Conservation (phyloP, 2,888 invertebrate genomes). For the Diadromus collaris region DNA sequence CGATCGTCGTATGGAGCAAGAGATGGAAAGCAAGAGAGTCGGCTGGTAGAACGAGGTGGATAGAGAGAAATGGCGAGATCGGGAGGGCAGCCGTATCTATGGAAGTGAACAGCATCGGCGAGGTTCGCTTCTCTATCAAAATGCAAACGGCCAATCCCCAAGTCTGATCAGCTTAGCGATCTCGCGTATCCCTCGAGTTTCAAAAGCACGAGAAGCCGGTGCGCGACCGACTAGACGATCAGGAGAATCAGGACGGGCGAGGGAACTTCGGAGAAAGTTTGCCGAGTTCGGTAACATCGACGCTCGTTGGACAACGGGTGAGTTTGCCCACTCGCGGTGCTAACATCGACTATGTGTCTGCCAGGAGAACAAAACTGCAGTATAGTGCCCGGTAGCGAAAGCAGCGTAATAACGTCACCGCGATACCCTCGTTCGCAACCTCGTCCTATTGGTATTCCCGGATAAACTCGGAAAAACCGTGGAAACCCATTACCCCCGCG, state of each 20-base stretch:
- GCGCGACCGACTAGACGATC: conserved; percentile 48
- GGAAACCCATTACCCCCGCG: conserved; percentile 37
- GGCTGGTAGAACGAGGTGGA: not conserved
- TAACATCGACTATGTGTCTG: conserved; percentile 41
- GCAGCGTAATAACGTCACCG: conserved; percentile 19
- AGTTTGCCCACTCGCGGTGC: not conserved
- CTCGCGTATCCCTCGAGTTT: conserved; percentile 38
- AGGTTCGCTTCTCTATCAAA: conserved; percentile 65
- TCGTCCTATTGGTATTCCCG: conserved; percentile 36
- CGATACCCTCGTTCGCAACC: conserved; percentile 36
- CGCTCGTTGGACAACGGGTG: conserved; percentile 51
- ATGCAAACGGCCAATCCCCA: conserved; percentile 70
- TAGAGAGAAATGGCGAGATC: not conserved
- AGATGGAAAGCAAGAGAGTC: conserved; percentile 23
- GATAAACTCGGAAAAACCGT: conserved; percentile 36
- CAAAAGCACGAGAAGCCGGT: conserved; percentile 27
- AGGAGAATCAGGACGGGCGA: conserved; percentile 41
- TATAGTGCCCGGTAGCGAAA: conserved; percentile 29
- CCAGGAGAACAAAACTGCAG: conserved; percentile 42
- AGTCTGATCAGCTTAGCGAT: conserved; percentile 66
- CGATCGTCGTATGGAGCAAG: not conserved
- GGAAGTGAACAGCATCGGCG: conserved; percentile 18
- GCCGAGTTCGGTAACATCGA: conserved; percentile 51
- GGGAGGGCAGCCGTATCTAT: conserved; percentile 21
- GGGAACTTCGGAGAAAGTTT: conserved; percentile 53